Conservation (phyloP, 2,113 vertebrate species). For the Zosterops japonicus region DNA sequence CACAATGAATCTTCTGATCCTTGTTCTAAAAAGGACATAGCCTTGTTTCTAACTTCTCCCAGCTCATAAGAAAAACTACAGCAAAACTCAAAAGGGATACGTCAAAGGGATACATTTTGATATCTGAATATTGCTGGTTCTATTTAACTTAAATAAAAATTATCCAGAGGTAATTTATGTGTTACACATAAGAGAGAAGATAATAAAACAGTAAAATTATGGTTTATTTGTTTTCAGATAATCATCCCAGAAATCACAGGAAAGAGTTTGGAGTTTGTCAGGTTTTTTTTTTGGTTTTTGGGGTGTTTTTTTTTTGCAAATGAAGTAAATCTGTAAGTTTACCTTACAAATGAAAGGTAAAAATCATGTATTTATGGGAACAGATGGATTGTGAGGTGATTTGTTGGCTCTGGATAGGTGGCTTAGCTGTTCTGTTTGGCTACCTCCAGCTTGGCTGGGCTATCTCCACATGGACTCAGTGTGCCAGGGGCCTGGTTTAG, state of each 20-base stretch:
- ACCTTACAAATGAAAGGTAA: background rate
- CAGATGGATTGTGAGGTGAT: background rate
- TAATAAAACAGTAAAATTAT: background rate
- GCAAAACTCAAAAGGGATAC: background rate
- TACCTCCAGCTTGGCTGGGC: background rate
- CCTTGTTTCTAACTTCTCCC: background rate
- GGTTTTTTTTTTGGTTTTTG: rapidly evolving
- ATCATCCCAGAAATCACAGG: background rate
- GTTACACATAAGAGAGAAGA: background rate
- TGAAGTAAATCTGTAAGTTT: background rate
- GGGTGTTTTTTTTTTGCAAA: background rate
- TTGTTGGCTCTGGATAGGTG: background rate
- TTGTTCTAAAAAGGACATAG: background rate
- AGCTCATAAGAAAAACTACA: background rate
- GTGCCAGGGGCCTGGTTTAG: background rate
- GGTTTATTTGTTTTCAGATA: background rate
- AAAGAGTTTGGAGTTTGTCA: background rate
- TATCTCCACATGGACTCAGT: background rate
- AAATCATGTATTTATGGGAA: background rate
- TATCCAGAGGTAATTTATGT: background rate
- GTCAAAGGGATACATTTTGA: background rate
- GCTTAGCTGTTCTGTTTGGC: background rate
- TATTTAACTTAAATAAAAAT: background rate
- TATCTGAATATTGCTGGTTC: background rate
- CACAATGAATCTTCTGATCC: background rate